Evolutionary conservation across 1,140 invertebrate genomes (phyloP).

Genomic region (Latrodectus geometricus): DNA sequence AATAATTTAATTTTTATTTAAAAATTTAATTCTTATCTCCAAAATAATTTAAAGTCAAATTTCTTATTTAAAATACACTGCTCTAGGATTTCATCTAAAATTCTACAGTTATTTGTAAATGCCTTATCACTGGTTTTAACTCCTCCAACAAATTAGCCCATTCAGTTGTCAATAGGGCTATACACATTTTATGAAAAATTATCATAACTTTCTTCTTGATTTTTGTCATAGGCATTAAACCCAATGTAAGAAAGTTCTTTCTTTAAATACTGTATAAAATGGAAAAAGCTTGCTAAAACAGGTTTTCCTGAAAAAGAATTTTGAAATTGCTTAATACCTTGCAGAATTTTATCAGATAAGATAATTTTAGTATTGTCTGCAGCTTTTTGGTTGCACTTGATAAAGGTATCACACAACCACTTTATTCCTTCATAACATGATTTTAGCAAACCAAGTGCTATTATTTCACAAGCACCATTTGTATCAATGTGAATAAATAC

Average conservation of each 20-base stretch:
- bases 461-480: constrained; percentile 30
- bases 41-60: background rate
- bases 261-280: constrained; percentile 11
- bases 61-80: background rate
- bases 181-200: constrained; percentile 16
- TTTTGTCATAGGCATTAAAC: background rate
- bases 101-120: background rate
- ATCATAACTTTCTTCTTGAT: background rate
- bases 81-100: constrained; percentile 1
- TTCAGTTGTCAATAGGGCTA: background rate
- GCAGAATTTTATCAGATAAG: background rate
- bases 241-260: constrained; percentile 12
- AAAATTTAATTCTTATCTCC: background rate
- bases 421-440: background rate
- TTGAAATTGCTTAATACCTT: background rate
- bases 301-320: background rate
- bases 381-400: background rate
- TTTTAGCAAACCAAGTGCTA: constrained; percentile 12
- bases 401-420: too few species aligned
- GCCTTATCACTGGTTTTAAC: background rate
- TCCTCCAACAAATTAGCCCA: background rate
- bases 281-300: constrained; percentile 3
- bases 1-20: constrained; percentile 5
- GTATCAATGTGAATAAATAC: constrained; percentile 11
- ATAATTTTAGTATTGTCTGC: constrained; percentile 13